Evolutionary conservation across 2,113 vertebrate genomes (phyloP), one percentile per base, ranked within the genome.

Genomic region (Leptobrachium ailaonicum): DNA sequence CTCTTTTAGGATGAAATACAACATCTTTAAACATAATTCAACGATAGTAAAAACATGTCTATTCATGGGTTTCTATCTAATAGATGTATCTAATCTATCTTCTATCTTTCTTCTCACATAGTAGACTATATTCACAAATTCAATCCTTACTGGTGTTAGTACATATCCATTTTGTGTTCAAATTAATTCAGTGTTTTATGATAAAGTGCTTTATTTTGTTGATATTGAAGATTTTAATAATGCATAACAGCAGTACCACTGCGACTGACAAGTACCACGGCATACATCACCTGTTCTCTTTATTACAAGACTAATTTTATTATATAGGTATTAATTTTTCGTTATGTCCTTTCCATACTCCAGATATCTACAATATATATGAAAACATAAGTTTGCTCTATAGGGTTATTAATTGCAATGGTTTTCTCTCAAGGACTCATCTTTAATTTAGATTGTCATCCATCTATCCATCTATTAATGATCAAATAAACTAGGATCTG

Each of bases 401-500:
- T 94, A 94, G 85, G 84, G 87, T 89, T 91, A 94, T 95, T 96
- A 96, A 94, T 94, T 95, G 94, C 87, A 86, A 88, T 83, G 89
- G 84, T 85, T 92, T 89, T 90, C 93, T 92, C 94, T 92, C 88
- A 94, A 95, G 95, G 95, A 95, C 20, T 96, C 96, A 93, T 50
- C 8, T 50, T 50, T 50, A 5, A 5, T 50, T 50, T 50, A 50
- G 4, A 8, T 50, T 4, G 8, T 50, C 4, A 50, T 50, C 8
- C 4, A 96, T 95, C 94, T 97, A 92, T 90, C 95, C 92, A 95
- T 95, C 94, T 88, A 89, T 90, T 91, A 91, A 91, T 92, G 94
- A 91, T 94, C 92, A 92, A 89, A 92, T 93, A 93, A 92, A 95
- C 93, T 92, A 94, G 94, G 92, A 93, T 94, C 94, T 93, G 94